A percentile compares a stretch with the other conserved stretches of the same genome.
Conservation (phyloP, 2,888 invertebrate genomes). For the Drosophila conformis region DNA sequence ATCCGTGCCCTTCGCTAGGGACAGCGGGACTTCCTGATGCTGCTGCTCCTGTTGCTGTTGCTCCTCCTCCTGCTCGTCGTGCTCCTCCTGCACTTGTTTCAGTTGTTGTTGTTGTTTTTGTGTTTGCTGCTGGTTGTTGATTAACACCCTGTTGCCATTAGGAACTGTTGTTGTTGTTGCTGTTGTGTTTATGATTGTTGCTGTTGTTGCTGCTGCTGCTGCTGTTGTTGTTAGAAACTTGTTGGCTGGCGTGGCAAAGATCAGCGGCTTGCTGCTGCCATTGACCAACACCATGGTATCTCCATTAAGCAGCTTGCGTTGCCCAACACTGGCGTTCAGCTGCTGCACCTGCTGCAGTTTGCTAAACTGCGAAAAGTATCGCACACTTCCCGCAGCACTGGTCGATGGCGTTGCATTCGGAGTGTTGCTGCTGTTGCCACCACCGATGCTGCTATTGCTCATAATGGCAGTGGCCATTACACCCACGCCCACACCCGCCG, state of each 20-base stretch:
- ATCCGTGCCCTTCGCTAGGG: not conserved
- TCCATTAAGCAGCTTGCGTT: conserved; percentile 57
- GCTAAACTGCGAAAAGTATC: conserved; percentile 79
- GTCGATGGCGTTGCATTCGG: conserved; percentile 30
- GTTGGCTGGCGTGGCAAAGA: conserved; percentile 37
- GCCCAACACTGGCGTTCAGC: conserved; percentile 45
- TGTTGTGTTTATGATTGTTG: conserved; percentile 1
- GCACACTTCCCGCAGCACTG: conserved; percentile 52
- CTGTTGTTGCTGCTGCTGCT: conserved; percentile 12
- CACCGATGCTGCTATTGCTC: conserved; percentile 47
- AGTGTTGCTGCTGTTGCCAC: conserved; percentile 13
- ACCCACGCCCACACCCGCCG: conserved; percentile 45
- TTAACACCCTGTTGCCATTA: conserved; percentile 10
- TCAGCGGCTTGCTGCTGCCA: conserved; percentile 53
- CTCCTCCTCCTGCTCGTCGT: conserved; percentile 6
- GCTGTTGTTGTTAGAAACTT: conserved; percentile 21
- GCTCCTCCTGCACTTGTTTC: conserved; percentile 86
- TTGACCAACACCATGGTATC: conserved; percentile 65
- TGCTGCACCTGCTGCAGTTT: conserved; percentile 54
- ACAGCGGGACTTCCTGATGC: conserved; percentile 87
- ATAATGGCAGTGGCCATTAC: conserved; percentile 11
- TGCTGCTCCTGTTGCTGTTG: not conserved
- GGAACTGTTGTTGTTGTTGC: conserved; percentile 9
- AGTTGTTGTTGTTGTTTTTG: conserved; percentile 31
- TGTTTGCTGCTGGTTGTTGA: conserved; percentile 13